phyloP scores from a whole-genome alignment of 2,113 vertebrate genomes.

The Sprattus sprattus region DNA sequence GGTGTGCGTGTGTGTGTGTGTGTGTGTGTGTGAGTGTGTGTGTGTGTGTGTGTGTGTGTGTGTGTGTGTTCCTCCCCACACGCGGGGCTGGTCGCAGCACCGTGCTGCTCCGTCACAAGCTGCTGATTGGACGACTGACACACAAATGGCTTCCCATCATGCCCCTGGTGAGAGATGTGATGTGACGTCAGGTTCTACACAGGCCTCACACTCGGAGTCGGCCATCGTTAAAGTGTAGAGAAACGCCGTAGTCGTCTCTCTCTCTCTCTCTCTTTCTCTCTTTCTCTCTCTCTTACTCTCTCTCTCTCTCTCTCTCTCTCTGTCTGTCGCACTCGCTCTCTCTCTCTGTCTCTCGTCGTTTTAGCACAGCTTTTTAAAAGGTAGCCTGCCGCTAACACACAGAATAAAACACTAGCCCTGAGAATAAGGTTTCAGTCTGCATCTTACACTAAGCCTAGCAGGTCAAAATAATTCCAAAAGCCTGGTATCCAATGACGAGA shows the following conservation, averaged over 20 bases:
- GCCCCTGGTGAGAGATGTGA: background rate
- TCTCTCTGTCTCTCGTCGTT: background rate
- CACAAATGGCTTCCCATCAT: background rate
- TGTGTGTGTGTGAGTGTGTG: slow-evolving; percentile 28
- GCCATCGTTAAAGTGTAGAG: background rate
- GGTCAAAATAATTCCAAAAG: background rate
- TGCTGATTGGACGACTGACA: background rate
- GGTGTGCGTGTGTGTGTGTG: background rate
- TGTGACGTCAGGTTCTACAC: background rate
- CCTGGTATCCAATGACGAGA: slow-evolving; percentile 41
- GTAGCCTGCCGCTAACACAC: background rate
- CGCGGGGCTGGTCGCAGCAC: background rate
- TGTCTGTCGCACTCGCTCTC: too few species aligned
- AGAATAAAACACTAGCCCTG: background rate
- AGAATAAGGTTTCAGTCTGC: background rate
- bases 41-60: slow-evolving; percentile 49
- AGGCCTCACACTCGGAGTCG: background rate
- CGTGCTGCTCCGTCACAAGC: background rate
- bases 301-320: background rate
- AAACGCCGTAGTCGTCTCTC: background rate
- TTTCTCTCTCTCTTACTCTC: background rate
- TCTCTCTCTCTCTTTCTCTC: background rate
- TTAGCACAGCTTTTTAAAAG: background rate
- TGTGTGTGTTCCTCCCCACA: background rate
- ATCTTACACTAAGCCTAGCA: background rate